Base-by-base conservation (phyloP, 2,888 invertebrate species). In the Emmelina monodactyla region DNA sequence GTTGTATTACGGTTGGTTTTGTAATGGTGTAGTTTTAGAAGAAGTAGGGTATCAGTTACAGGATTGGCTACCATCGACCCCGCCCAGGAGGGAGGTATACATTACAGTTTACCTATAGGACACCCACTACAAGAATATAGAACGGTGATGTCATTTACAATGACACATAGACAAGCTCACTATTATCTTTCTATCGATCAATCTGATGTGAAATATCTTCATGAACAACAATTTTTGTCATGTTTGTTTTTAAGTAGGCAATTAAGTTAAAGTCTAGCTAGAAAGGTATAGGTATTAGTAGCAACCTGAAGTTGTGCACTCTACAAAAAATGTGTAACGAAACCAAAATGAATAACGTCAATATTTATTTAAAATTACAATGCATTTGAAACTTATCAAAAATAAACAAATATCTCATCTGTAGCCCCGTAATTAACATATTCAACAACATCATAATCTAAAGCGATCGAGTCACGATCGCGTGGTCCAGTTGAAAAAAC, bases 1-100 rank as follows among this genome's bases (percentile, higher is more conserved):
- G 2, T 0, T 2, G 0, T 0, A 0, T 3, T 57, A 60, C 38
- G 41, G 52, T 49, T 30, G 38, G 5, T 33, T 51, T 51, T 62
- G 1, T 29, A 15, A 41, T 55, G 52, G 16, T 22, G 11, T 37
- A 37, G 35, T 43, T 55, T 43, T 46, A 62, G 62, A 72, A 73
- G 73, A 73, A 72, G 65, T 62, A 62, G 56, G 66, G 75, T 79
- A 72, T 79, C 76, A 65, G 62, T 78, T 79, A 78, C 78, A 73
- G 64, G 79, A 79, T 79, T 79, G 79, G 79, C 69, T 63, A 62
- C 44, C 49, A 53, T 51, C 56, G 60, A 64, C 70, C 60, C 69
- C 75, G 76, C 75, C 78, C 72, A 62, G 55, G 58, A 63, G 69
- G 67, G 63, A 57, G 58, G 63, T 69, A 72, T 71, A 64, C 62